Evolutionary conservation across 2,888 invertebrate genomes (phyloP), one percentile per base, ranked within the genome.

Genomic region (Carterocephalus palaemon): DNA sequence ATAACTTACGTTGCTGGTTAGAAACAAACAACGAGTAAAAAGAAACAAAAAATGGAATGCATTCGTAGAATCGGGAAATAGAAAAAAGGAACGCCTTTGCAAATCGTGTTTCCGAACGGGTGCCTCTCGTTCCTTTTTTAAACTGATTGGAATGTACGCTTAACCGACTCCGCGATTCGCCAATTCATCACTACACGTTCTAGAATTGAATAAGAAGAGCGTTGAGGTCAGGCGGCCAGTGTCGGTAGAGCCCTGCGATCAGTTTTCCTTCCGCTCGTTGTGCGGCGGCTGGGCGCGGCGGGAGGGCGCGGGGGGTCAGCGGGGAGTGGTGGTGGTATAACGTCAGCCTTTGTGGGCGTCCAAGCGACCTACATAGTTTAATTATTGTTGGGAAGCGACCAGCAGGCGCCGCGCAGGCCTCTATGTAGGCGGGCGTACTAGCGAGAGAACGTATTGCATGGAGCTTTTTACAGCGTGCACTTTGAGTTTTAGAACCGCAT

Each of bases 321-420:
- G 47, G 12, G 57, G 9, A 46, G 56, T 70, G 69, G 76, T 61
- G 59, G 52, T 59, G 54, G 54, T 62, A 50, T 69, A 75, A 67
- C 67, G 70, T 62, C 63, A 65, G 62, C 62, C 71, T 67, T 70
- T 74, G 83, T 83, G 76, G 84, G 83, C 79, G 83, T 70, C 64
- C 73, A 63, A 61, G 46, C 79, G 83, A 79, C 83, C 83, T 77
- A 83, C 82, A 81, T 81, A 74, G 73, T 76, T 76, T 79, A 83
- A 83, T 83, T 77, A 78, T 78, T 77, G 73, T 70, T 73, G 67
- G 69, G 82, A 82, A 73, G 76, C 82, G 82, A 72, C 82, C 70
- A 64, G 52, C 72, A 75, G 82, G 82, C 83, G 83, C 83, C 81
- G 61, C 48, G 52, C 64, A 66, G 73, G 73, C 73, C 74, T 71